Conservation (phyloP, 2,797 vertebrate genomes). For the Acanthiza pusilla region DNA sequence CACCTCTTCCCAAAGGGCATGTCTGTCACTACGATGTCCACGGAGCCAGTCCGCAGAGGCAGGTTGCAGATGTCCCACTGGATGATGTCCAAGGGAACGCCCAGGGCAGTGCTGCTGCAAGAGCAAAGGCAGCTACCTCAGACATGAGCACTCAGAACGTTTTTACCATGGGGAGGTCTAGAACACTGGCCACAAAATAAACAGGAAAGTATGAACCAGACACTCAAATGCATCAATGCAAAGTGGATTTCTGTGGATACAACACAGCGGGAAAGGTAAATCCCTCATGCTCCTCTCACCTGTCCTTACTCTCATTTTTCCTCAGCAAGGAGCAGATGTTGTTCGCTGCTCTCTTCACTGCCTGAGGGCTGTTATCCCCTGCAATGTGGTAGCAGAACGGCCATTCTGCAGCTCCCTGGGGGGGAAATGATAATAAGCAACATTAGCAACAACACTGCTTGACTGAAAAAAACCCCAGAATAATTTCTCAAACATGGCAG, state of each 20-base stretch:
- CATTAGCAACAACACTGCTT: background rate
- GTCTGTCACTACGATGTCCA: conserved; percentile 90
- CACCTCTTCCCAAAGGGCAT: conserved; percentile 99
- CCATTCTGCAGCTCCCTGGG: conserved; percentile 91
- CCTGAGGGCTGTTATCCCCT: conserved; percentile 92
- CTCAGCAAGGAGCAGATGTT: conserved; percentile 89
- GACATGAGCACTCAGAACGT: background rate
- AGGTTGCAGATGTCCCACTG: conserved; percentile 91
- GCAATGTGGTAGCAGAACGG: conserved; percentile 86
- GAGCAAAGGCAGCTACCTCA: background rate
- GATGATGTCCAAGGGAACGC: conserved; percentile 86
- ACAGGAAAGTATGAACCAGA: background rate
- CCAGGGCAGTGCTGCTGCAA: conserved; percentile 66
- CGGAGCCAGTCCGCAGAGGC: conserved; percentile 85
- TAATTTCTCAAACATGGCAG: background rate
- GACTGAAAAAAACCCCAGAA: background rate
- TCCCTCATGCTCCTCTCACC: conserved; percentile 66
- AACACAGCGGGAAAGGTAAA: background rate
- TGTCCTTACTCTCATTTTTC: conserved; percentile 80
- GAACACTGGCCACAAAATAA: background rate
- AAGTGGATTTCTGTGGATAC: background rate
- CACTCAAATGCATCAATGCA: background rate
- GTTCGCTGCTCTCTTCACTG: conserved; percentile 89
- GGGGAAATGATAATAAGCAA: background rate
- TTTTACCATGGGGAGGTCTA: background rate